Evolutionary conservation across 2,797 vertebrate species (phyloP), one percentile per base, ranked within the genome.

Genomic region (Pelodytes ibericus): DNA sequence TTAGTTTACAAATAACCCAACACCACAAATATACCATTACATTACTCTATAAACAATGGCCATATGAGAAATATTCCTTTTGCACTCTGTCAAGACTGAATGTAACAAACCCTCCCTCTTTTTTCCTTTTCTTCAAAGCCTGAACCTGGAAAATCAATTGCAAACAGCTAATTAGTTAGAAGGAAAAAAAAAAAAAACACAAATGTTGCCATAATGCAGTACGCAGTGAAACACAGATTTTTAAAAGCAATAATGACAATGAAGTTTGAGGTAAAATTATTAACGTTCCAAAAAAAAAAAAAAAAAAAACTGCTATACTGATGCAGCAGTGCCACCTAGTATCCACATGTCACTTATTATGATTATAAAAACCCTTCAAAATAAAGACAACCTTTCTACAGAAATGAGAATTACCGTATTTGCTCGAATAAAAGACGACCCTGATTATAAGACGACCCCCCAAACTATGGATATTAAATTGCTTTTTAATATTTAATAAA

Each of bases 311-410:
- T 6, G 41, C 8, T 51, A 36, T 2, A 18, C 64, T 67, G 64
- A 53, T 51, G 64, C 64, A 67, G 64, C 64, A 67, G 64, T 31
- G 64, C 64, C 64, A 51, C 44, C 64, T 67, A 67, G 64, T 44
- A 51, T 47, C 44, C 9, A 3, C 0, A 67, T 18, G 2, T 2
- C 41, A 10, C 18, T 15, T 16, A 44, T 44, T n/a, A n/a, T n/a
- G n/a, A n/a, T n/a, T n/a, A n/a, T n/a, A n/a, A n/a, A n/a, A n/a
- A n/a, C n/a, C n/a, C n/a, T n/a, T n/a, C n/a, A n/a, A n/a, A n/a
- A n/a, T n/a, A n/a, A n/a, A n/a, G n/a, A n/a, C n/a, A n/a, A n/a
- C n/a, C n/a, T n/a, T n/a, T n/a, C n/a, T n/a, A n/a, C n/a, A n/a
- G n/a, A n/a, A n/a, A n/a, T n/a, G n/a, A n/a, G n/a, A n/a, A n/a